A percentile compares a stretch with the other conserved stretches of the same genome.
These are phyloP conservation scores for Aporophyla nigra DNA, from an alignment of 2,888 invertebrate species.

Conservation along the genomic window DNA sequence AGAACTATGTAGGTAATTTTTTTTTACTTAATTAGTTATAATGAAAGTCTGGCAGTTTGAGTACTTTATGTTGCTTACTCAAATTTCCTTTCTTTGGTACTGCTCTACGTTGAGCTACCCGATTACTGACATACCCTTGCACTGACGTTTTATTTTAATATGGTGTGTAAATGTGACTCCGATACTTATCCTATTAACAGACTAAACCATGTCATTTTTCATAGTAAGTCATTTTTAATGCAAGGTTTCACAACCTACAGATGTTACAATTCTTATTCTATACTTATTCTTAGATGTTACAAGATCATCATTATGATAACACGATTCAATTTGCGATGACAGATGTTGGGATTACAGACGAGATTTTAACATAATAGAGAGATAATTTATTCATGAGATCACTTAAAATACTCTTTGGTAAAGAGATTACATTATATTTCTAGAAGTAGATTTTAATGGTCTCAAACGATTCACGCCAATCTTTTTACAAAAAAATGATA, in stretches of 20 bases:
- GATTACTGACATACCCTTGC: background rate
- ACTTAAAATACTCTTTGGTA: background rate
- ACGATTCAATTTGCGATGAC: slow-evolving; percentile 47
- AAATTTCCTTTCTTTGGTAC: background rate
- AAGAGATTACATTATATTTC: background rate
- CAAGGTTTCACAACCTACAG: background rate
- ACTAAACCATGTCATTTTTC: background rate
- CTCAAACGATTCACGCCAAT: background rate
- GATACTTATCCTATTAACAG: background rate
- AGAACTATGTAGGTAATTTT: background rate
- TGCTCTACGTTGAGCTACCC: background rate
- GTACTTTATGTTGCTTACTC: background rate
- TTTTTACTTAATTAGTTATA: background rate
- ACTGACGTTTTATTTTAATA: background rate
- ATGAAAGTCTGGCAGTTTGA: background rate
- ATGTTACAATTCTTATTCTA: too few relatives aligned
- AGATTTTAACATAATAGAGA: background rate
- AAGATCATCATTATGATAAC: slow-evolving; percentile 37
- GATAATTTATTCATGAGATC: slow-evolving; percentile 17
- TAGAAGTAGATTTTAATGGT: background rate
- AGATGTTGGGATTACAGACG: slow-evolving; percentile 10
- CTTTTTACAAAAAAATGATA: background rate
- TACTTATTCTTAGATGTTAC: slow-evolving; percentile 20
- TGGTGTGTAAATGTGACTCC: background rate
- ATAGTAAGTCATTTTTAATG: slow-evolving; percentile 2